Conservation (phyloP, 2,888 invertebrate species). For the Ophonus ardosiacus region DNA sequence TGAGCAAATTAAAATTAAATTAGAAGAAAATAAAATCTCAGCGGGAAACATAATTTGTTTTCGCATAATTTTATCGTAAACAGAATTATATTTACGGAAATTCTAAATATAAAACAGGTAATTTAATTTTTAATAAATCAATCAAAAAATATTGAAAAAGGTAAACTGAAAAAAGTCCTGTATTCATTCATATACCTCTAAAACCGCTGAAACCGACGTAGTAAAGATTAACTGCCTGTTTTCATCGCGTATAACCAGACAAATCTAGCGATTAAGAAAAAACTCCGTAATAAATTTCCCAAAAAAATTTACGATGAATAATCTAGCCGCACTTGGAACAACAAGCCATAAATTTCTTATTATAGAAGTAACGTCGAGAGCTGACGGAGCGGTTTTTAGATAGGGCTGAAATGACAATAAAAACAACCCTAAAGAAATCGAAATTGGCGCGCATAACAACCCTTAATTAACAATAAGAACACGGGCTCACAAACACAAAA, state of each 20-base stretch:
- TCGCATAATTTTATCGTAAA: no score
- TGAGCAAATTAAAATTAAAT: no score
- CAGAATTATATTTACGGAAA: no score
- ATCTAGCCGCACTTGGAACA: constrained; percentile 44
- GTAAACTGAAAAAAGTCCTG: background rate
- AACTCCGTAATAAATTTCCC: constrained; percentile 16
- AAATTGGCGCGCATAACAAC: background rate
- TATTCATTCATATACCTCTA: background rate
- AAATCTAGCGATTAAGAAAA: constrained; percentile 43
- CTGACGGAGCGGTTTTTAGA: constrained; percentile 10
- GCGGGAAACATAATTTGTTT: no score
- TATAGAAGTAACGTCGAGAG: constrained; percentile 16
- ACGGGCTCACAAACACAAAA: background rate
- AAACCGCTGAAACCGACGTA: background rate
- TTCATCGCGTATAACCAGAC: constrained; percentile 15
- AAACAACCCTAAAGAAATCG: background rate
- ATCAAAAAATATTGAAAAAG: background rate
- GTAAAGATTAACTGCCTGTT: constrained; percentile 24
- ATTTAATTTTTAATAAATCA: background rate
- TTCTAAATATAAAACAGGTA: background rate
- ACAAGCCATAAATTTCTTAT: constrained; percentile 48
- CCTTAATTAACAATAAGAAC: background rate
- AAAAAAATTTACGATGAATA: constrained; percentile 55
- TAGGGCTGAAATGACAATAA: constrained; percentile 6
- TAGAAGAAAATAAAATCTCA: no score